Conservation (phyloP, 1,140 invertebrate genomes). For the Cydia pomonella region DNA sequence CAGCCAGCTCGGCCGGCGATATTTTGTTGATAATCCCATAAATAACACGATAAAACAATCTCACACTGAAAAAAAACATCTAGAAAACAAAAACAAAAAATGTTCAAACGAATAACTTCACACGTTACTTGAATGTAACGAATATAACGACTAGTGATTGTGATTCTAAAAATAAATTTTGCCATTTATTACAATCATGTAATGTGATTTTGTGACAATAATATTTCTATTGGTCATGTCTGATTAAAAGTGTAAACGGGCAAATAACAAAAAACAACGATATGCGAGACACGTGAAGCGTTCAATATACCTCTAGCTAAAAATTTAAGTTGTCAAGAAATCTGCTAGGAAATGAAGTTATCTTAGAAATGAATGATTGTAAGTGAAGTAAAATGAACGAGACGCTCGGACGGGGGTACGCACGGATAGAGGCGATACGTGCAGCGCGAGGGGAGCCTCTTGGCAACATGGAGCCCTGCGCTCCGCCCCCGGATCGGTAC, state of each 20-base stretch:
- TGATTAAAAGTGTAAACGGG: conserved; percentile 2
- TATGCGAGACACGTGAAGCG: background rate
- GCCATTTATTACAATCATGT: conserved; percentile 2
- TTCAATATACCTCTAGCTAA: background rate
- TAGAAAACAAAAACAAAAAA: background rate
- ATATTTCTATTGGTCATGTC: background rate
- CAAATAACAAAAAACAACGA: background rate
- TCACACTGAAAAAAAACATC: background rate
- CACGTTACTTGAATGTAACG: background rate
- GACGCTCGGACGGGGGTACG: conserved; percentile 85
- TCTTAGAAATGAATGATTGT: conserved; percentile 35
- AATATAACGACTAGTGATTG: background rate
- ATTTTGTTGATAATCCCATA: conserved; percentile 46
- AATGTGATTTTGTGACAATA: conserved; percentile 3
- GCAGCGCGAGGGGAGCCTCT: conserved; percentile 66
- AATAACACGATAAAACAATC: conserved; percentile 1
- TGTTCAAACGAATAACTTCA: background rate
- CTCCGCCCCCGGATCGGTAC: conserved; percentile 87
- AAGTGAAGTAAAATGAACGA: conserved; percentile 82
- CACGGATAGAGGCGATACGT: conserved; percentile 78
- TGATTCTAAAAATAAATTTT: conserved; percentile 17
- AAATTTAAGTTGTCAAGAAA: background rate
- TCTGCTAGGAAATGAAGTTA: background rate
- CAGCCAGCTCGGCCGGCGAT: conserved; percentile 51
- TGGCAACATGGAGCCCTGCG: conserved; percentile 62